Percentiles rank a stretch among this genome's conserved stretches.
phyloP scores from a whole-genome alignment of 2,888 invertebrate genomes.

The Argyresthia albistria region DNA sequence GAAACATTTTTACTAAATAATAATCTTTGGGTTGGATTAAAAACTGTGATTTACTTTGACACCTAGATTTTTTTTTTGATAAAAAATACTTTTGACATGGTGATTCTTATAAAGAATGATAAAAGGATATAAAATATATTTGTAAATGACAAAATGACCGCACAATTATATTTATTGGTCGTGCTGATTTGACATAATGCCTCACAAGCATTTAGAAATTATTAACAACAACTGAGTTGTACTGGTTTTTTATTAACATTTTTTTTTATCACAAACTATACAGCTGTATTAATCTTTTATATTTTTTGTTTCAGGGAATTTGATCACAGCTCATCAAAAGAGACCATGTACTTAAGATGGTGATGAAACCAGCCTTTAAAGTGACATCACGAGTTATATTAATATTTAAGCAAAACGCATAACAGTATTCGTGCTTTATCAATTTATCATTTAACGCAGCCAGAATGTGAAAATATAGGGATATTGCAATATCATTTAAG shows the following conservation, averaged over 20 bases:
- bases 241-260: neutral
- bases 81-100: no score
- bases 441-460: slow-evolving; percentile 57
- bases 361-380: slow-evolving; percentile 22
- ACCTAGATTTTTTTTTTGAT: no score
- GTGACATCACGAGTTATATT: neutral
- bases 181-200: slow-evolving; percentile 30
- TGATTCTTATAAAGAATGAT: no score
- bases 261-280: neutral
- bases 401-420: slow-evolving; percentile 19
- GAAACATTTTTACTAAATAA: neutral
- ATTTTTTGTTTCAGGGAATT: slow-evolving; percentile 59
- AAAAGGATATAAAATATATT: no score
- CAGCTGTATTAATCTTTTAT: neutral
- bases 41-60: no score
- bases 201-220: slow-evolving; percentile 43
- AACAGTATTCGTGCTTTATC: slow-evolving; percentile 67
- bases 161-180: slow-evolving; percentile 25
- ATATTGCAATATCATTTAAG: slow-evolving; percentile 40
- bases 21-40: no score
- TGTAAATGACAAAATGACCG: slow-evolving; percentile 26
- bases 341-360: slow-evolving; percentile 57
- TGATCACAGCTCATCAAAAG: slow-evolving; percentile 54
- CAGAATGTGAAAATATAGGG: slow-evolving; percentile 34
- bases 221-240: neutral